A percentile compares a stretch with the other conserved stretches of the same genome.
These are phyloP conservation scores for Holotrichia oblita DNA, from an alignment of 1,140 invertebrate species.

Conservation along the genomic window DNA sequence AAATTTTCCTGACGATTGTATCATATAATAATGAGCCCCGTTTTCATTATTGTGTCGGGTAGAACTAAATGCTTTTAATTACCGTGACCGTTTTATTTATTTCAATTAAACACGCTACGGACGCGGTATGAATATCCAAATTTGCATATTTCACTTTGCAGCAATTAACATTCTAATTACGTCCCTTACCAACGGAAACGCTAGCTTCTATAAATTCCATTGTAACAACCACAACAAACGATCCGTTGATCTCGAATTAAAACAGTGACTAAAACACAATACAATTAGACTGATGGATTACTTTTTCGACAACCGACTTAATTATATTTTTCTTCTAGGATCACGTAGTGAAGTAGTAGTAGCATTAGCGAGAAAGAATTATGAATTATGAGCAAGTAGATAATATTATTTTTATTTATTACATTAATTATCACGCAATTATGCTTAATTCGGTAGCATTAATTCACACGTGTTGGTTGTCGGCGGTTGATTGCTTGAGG, in stretches of 20 bases:
- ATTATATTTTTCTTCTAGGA: too few relatives aligned
- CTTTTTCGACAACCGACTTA: too few relatives aligned
- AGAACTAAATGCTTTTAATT: conserved; percentile 33
- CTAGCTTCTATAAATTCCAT: background rate
- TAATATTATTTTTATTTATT: too few relatives aligned
- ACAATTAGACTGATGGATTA: background rate
- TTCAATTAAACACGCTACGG: conserved; percentile 31
- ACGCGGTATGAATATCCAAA: conserved; percentile 32
- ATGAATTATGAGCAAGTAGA: too few relatives aligned
- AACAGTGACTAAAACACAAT: background rate
- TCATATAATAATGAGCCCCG: conserved; percentile 21
- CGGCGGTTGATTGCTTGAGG: too few relatives aligned
- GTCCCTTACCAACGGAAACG: conserved; percentile 13
- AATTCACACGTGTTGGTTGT: too few relatives aligned
- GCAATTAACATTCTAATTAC: conserved; percentile 33
- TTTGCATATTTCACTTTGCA: conserved; percentile 35
- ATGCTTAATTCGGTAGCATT: too few relatives aligned
- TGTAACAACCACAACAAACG: background rate
- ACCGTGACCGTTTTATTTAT: conserved; percentile 31
- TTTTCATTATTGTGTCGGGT: conserved; percentile 21
- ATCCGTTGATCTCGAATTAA: background rate
- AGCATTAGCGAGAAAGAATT: too few relatives aligned
- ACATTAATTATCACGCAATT: too few relatives aligned
- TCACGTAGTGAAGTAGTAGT: too few relatives aligned
- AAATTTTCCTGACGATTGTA: conserved; percentile 7